Evolutionary conservation across 2,797 vertebrate genomes (phyloP), one percentile per base, ranked within the genome.

Genomic region (Danio kyathit): DNA sequence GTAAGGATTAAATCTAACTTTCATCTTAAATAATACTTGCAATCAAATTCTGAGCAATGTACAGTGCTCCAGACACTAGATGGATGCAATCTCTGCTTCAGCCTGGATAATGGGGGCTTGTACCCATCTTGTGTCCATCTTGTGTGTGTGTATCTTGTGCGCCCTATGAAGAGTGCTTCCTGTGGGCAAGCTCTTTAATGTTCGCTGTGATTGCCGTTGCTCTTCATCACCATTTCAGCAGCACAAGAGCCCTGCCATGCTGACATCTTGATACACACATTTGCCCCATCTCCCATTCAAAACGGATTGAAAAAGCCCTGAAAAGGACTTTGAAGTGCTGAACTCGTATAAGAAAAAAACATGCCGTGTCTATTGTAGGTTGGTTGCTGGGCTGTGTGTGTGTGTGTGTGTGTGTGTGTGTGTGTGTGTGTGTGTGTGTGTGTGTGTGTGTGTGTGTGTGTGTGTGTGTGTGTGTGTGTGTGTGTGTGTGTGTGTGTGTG

Each of bases 161-260:
- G 64, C 17, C 21, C 38, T 67, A 72, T 82, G 64, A 80, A 84
- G 59, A 80, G 75, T 52, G 38, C 78, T 84, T 80, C 57, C 48
- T 43, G 64, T 41, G 77, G 60, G 10, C 56, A 52, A 80, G 51
- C 56, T 71, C 60, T 85, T 84, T 52, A 83, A 76, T 57, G 57
- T 82, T 56, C 38, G 8, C 66, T 48, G 57, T 76, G 74, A 79
- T 80, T 81, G 81, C 74, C 14, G 6, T 69, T 74, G 11, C 64
- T 75, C 81, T 88, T 85, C 60, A 84, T 87, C 82, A 84, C 76
- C 73, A 80, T 82, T 63, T 71, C 64, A 40, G 29, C 16, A 70
- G 52, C 79, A 61, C 67, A 82, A 83, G 82, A 73, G 40, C 51
- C 54, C 52, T 80, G 75, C 59, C 67, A 79, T 17, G 12, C 51